phyloP scores from a whole-genome alignment of 2,113 vertebrate genomes.

The Bagarius yarrelli region DNA sequence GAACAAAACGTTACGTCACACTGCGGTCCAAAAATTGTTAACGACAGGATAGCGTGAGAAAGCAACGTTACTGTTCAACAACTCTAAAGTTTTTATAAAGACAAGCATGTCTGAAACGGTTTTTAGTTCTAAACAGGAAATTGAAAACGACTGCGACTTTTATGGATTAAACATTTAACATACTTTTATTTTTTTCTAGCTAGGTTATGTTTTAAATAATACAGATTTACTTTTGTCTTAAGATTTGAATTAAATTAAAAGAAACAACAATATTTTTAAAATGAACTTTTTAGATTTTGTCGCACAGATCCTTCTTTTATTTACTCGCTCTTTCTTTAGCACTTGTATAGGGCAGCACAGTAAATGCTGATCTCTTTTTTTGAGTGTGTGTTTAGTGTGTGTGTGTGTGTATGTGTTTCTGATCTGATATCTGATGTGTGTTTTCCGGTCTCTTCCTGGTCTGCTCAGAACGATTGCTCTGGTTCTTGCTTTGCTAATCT shows the following conservation, averaged over 20 bases:
- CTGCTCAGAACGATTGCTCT: conserved; percentile 12
- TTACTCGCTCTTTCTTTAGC: neutral
- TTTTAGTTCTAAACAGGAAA: neutral
- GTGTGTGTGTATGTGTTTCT: neutral
- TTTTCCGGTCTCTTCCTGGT: neutral
- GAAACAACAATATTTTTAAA: too few species aligned
- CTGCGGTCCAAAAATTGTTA: neutral
- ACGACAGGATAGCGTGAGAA: neutral
- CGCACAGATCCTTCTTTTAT: neutral
- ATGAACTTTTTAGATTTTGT: neutral
- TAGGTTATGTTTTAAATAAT: neutral
- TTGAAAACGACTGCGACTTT: neutral
- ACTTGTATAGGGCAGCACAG: neutral
- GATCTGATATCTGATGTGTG: neutral
- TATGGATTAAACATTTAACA: neutral
- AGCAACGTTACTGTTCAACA: neutral
- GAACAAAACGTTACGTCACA: neutral
- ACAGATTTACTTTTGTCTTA: too few species aligned
- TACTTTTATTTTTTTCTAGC: neutral
- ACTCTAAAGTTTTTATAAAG: neutral
- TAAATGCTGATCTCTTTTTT: neutral
- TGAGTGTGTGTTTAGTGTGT: neutral
- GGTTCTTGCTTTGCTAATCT: conserved; percentile 25
- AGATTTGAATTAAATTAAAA: too few species aligned
- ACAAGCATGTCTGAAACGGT: neutral